These are phyloP conservation scores for Bugula neritina DNA, from an alignment of 2,888 invertebrate genomes.

Conservation along the genomic window DNA sequence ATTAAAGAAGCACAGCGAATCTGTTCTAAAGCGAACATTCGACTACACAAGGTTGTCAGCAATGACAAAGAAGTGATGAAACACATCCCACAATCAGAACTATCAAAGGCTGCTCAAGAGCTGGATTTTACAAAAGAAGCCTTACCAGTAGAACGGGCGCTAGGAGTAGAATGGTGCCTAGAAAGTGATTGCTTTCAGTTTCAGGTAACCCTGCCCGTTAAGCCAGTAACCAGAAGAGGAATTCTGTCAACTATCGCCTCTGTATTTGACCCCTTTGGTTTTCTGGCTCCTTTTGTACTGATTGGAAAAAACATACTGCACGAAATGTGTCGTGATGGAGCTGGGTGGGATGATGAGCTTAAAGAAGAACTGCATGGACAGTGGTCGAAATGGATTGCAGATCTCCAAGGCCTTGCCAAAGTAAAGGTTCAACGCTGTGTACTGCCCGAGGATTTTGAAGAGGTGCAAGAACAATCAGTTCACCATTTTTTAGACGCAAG, in stretches of 20 bases:
- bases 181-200: background rate
- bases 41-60: constrained; percentile 2
- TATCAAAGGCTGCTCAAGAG: constrained; percentile 27
- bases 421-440: background rate
- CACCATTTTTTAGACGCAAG: background rate
- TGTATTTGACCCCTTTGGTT: background rate
- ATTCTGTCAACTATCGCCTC: background rate
- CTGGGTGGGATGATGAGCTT: background rate
- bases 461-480: background rate
- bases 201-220: background rate
- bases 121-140: background rate
- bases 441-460: background rate
- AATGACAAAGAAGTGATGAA: background rate
- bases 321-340: background rate
- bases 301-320: background rate
- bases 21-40: background rate
- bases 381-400: background rate
- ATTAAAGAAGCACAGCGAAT: background rate
- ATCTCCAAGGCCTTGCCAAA: background rate
- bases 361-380: background rate
- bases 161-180: background rate
- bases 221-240: background rate
- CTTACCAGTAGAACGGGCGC: background rate
- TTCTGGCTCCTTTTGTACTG: background rate
- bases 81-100: background rate